phyloP scores from a whole-genome alignment of 2,797 vertebrate species.

The Hippoglossus hippoglossus region DNA sequence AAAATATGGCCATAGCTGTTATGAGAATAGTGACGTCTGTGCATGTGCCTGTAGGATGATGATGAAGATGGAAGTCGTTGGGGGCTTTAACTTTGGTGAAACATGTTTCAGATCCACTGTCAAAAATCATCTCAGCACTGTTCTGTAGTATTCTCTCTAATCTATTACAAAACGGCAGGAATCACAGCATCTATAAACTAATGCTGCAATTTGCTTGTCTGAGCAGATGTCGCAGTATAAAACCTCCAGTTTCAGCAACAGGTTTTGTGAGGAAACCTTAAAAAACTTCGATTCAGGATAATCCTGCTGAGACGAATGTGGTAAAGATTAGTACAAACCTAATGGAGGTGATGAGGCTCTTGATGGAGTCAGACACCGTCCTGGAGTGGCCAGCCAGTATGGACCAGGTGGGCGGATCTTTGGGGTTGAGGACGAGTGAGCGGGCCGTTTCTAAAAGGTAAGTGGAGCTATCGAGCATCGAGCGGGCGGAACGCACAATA shows the following conservation, averaged over 20 bases:
- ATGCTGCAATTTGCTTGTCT: slow-evolving; percentile 50
- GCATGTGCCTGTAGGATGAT: too few species aligned
- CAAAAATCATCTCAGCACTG: slow-evolving; percentile 21
- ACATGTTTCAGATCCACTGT: not conserved
- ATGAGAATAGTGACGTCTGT: too few species aligned
- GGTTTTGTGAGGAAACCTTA: not conserved
- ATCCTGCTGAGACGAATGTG: slow-evolving; percentile 41
- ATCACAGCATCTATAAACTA: slow-evolving; percentile 47
- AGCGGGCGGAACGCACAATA: slow-evolving; percentile 92
- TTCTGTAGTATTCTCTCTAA: slow-evolving; percentile 25
- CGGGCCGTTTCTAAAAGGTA: slow-evolving; percentile 93
- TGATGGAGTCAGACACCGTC: slow-evolving; percentile 98
- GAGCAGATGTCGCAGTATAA: slow-evolving; percentile 36
- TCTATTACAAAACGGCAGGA: slow-evolving; percentile 39
- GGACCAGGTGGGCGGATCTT: slow-evolving; percentile 97
- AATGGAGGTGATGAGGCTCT: slow-evolving; percentile 98
- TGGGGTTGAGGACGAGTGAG: slow-evolving; percentile 96
- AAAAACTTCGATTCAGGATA: slow-evolving; percentile 21
- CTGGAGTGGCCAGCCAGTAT: slow-evolving; percentile 95
- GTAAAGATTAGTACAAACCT: slow-evolving; percentile 83
- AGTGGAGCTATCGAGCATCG: slow-evolving; percentile 97
- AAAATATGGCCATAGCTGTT: too few species aligned
- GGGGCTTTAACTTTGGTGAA: not conserved
- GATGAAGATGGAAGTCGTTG: too few species aligned
- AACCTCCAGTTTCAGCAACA: slow-evolving; percentile 21